Conservation (phyloP, 2,797 vertebrate genomes). For the Myotis myotis region DNA sequence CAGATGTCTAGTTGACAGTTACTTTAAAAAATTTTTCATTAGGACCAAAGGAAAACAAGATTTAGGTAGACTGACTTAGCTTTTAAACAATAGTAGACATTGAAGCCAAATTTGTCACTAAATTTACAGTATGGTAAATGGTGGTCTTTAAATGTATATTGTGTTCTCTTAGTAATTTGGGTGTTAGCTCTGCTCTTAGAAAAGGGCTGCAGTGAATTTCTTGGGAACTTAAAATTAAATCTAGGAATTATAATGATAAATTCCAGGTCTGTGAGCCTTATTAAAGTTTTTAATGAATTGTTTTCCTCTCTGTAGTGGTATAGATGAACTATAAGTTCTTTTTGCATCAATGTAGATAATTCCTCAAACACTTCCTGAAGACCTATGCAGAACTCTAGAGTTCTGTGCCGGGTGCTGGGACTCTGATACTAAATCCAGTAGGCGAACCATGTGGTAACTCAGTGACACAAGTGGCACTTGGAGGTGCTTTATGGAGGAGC, state of each 20-base stretch:
- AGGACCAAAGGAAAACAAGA: slow-evolving; percentile 7
- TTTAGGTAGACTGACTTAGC: background rate
- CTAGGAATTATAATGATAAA: background rate
- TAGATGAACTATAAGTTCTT: background rate
- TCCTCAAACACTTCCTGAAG: background rate
- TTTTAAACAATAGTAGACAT: slow-evolving; percentile 11
- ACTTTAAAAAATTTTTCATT: background rate
- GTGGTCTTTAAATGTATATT: slow-evolving; percentile 33
- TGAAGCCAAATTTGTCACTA: slow-evolving; percentile 27
- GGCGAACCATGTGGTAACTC: background rate
- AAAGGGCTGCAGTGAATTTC: background rate
- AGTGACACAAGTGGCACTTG: background rate
- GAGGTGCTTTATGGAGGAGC: background rate
- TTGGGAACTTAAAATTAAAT: background rate
- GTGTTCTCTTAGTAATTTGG: background rate
- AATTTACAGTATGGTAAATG: background rate
- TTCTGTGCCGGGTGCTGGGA: background rate
- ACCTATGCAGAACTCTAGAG: background rate
- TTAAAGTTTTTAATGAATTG: background rate
- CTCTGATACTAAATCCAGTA: background rate
- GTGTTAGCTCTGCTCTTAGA: background rate
- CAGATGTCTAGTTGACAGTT: background rate
- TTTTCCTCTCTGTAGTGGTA: background rate
- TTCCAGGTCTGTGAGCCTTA: background rate
- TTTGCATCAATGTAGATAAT: background rate